Evolutionary conservation across 2,113 vertebrate genomes (phyloP).

Genomic region (Microtus ochrogaster): DNA sequence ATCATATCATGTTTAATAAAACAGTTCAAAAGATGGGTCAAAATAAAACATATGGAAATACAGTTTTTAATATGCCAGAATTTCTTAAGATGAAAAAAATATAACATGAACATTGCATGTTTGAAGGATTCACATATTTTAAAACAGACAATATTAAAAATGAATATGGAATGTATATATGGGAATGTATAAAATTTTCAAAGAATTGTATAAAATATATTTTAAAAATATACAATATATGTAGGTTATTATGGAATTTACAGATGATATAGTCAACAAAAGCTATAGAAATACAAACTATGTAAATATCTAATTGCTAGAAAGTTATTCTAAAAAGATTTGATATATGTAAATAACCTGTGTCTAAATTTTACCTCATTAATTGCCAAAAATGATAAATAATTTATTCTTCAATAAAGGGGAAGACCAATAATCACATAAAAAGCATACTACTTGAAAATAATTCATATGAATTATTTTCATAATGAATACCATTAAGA

Average conservation of each 20-base stretch:
- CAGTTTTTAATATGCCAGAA: neutral
- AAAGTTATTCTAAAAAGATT: conserved; percentile 49
- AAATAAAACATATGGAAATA: neutral
- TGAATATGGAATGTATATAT: neutral
- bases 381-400: conserved; percentile 12
- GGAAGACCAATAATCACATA: conserved; percentile 25
- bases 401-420: conserved; percentile 19
- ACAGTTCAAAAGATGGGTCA: neutral
- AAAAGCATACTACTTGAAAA: conserved; percentile 33
- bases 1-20: conserved; percentile 8
- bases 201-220: neutral
- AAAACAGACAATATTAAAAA: conserved; percentile 43
- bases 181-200: neutral
- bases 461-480: neutral
- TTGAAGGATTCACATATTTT: conserved; percentile 9
- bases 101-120: neutral
- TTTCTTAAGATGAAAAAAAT: conserved; percentile 54
- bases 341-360: neutral
- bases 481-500: neutral
- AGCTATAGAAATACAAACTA: conserved; percentile 6
- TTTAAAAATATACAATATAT: neutral
- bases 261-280: neutral
- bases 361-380: neutral
- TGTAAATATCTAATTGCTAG: neutral
- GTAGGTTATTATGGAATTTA: conserved; percentile 41